Conservation (phyloP, 2,113 vertebrate species). For the Tenrec ecaudatus region DNA sequence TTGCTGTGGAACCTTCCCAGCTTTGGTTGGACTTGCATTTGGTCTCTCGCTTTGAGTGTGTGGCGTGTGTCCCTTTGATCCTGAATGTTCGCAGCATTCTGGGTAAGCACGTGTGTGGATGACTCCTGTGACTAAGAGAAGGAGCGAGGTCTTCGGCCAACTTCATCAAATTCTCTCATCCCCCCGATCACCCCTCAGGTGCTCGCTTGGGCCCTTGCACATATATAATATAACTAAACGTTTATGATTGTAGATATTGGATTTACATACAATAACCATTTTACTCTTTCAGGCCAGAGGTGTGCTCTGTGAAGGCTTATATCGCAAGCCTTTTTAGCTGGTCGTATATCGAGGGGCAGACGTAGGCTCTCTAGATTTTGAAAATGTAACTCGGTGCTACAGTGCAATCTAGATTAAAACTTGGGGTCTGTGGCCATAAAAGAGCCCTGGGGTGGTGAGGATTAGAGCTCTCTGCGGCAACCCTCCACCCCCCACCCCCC, state of each 20-base stretch:
- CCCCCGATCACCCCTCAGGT: background rate
- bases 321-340: background rate
- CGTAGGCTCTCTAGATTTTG: background rate
- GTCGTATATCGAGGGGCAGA: background rate
- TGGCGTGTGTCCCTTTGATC: background rate
- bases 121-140: background rate
- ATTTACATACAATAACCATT: background rate
- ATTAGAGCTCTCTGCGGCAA: background rate
- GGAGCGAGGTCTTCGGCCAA: background rate
- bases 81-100: constrained; percentile 12
- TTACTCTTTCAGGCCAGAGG: background rate
- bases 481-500: too few relatives aligned
- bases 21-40: background rate
- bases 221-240: background rate
- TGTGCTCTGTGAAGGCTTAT: background rate
- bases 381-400: background rate
- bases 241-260: background rate
- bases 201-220: background rate
- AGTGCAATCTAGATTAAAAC: background rate
- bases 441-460: background rate
- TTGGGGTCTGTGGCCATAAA: background rate
- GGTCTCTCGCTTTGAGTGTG: background rate
- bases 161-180: background rate
- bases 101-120: background rate
- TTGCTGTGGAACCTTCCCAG: background rate